Evolutionary conservation across 2,888 invertebrate genomes (phyloP).

Genomic region (Tinea trinotella): DNA sequence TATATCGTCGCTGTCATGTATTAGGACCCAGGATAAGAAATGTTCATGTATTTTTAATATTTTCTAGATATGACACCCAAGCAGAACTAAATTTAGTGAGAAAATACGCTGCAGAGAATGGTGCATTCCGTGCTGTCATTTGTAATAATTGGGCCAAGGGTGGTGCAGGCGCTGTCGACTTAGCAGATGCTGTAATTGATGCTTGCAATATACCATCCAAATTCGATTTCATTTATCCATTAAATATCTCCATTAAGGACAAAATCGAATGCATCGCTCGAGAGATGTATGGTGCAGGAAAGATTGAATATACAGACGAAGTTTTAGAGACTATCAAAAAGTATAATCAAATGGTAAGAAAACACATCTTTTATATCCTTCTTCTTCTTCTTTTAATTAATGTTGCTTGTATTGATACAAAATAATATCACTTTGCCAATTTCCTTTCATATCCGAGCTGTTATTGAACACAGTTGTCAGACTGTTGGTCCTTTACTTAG

Average conservation of each 20-base stretch:
- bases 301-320: conserved; percentile 80
- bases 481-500: no score
- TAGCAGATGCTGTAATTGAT: conserved; percentile 89
- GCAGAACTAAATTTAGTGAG: conserved; percentile 87
- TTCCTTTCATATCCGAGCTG: no score
- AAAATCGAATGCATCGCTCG: conserved; percentile 91
- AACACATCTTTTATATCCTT: neutral
- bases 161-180: conserved; percentile 86
- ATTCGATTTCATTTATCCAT: conserved; percentile 80
- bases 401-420: no score
- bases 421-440: no score
- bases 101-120: conserved; percentile 79
- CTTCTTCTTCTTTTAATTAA: neutral
- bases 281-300: conserved; percentile 97
- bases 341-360: conserved; percentile 80
- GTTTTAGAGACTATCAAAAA: conserved; percentile 80
- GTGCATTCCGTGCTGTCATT: conserved; percentile 90
- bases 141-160: conserved; percentile 94
- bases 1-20: no score
- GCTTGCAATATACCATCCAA: conserved; percentile 78
- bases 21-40: no score
- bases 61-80: conserved; percentile 83
- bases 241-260: conserved; percentile 80
- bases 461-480: neutral
- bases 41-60: neutral